Evolutionary conservation across 2,113 vertebrate genomes (phyloP), one percentile per base, ranked within the genome.

Genomic region (Mesembrinibis cayennensis): DNA sequence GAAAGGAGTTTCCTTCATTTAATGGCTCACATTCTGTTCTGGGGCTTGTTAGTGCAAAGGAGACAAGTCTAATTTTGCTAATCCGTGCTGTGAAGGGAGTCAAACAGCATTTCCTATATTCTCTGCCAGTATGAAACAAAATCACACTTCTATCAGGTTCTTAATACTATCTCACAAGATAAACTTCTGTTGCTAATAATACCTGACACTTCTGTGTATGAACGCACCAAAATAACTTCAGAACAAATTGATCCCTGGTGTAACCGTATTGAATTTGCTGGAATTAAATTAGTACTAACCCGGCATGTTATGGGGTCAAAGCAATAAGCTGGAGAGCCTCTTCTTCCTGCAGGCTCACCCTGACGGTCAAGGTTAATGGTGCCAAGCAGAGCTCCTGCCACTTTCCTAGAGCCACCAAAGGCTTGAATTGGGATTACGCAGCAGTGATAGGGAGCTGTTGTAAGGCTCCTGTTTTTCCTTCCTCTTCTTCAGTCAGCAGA

Each of bases 111-210:
- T 95, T 92, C 45, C 77, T 96, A 59, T 71, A 45, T 81, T 95
- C 40, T 16, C 82, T 92, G 74, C 58, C 89, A 97, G 55, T 65
- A 94, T 69, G 90, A 96, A 88, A 95, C 77, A 93, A 94, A 96
- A 93, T 97, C 96, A 92, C 83, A 62, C 95, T 95, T 95, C 76
- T 94, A 88, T 96, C 91, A 81, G 67, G 72, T 79, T 85, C 89
- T 94, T 96, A 97, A 97, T 93, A 50, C 53, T 90, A 94, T 91
- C 91, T 93, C 62, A 6, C 78, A 97, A 95, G 95, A 97, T 91
- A 94, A 94, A 96, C 58, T 90, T 73, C 84, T 93, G 59, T 45
- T 91, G 88, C 63, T 97, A 95, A 95, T 93, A 95, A 78, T 91
- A 94, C 58, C 87, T 96, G 94, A 93, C 95, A 95, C 58, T 80